Base-by-base conservation (phyloP, 2,888 invertebrate species). In the Clanis bilineata region DNA sequence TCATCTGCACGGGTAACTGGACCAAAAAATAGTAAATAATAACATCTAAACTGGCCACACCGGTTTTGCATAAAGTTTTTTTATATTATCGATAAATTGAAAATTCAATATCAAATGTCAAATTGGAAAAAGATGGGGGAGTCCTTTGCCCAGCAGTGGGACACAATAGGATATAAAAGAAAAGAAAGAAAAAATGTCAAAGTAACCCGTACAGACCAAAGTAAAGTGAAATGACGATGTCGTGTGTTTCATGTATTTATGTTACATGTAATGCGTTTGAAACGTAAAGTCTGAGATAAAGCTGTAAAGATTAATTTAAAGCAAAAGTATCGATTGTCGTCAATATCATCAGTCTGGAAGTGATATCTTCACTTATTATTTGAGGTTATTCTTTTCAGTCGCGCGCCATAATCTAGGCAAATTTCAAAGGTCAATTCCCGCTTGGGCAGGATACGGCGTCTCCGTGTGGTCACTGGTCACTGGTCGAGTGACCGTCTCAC, bases 401-500 rank as follows among this genome's bases (percentile, higher is more conserved):
- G 28, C 62, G 64, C 63, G 64, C 69, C 66, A 63, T 62, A 64
- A 67, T 63, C 67, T 41, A 56, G 39, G 41, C 41, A 43, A 41
- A 41, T 12, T 39, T 56, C 23, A 28, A 43, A 38, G 32, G 38
- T 43, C 15, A 18, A 28, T 32, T 44, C 23, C 15, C 18, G 9
- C 18, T 28, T 21, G 38, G 22, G 32, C 23, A 18, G 64, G 63
- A 63, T 71, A 62, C 69, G 65, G 61, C 60, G 64, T 63, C 58
- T 56, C 57, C 65, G 68, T 61, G 69, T 70, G 1, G 1, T 18
- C 6, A n/a, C n/a, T n/a, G n/a, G n/a, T n/a, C n/a, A n/a, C n/a
- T n/a, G 18, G 41, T 41, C 41, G 5, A 6, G 6, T 7, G 18
- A 41, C 41, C 18, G 80, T 83, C 84, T 84, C 83, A 84, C 82